Base-by-base conservation (phyloP, 1,140 invertebrate genomes). In the Diorhabda carinulata region DNA sequence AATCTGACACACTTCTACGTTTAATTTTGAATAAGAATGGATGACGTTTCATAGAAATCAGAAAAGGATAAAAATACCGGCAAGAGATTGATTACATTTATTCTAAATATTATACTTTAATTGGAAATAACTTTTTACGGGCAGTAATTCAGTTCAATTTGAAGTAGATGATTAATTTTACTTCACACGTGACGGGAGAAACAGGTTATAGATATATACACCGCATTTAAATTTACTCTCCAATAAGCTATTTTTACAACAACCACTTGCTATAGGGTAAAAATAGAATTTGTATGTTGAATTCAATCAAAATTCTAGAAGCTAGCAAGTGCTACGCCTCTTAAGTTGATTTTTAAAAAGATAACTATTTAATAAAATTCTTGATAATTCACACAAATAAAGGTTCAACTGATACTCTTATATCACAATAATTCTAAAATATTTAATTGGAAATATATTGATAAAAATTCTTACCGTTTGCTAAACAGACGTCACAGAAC, bases 401-500 rank as follows among this genome's bases (percentile, higher is more conserved):
- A 52, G 0, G 6, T 52, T 4, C 2, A 52, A 52, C 47, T 52
- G 3, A 52, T 52, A n/a, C 47, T 25, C 25, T 1, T 25, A 25
- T 25, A 25, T 25, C 25, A 52, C 2, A 52, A 52, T 52, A 8
- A n/a, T n/a, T 52, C n/a, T 4, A 52, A 2, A 52, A 6, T 6
- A 52, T 65, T 65, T 40, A 25, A 61, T 43, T 61, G 25, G 25
- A 25, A 40, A 58, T 43, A 52, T 8, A 52, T 43, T 61, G 61
- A 56, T 25, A n/a, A 64, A 43, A 70, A 69, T 68, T 67, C 77
- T 78, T 76, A 79, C 78, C 77, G 75, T 75, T 78, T 75, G 78
- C 77, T 76, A 74, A 72, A 68, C 73, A 78, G 72, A 80, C 79
- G 78, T 78, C 76, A 78, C 78, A 74, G 69, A 72, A 73, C 73